Evolutionary conservation across 2,113 vertebrate genomes (phyloP), one percentile per base, ranked within the genome.

Genomic region (Otolemur garnettii): DNA sequence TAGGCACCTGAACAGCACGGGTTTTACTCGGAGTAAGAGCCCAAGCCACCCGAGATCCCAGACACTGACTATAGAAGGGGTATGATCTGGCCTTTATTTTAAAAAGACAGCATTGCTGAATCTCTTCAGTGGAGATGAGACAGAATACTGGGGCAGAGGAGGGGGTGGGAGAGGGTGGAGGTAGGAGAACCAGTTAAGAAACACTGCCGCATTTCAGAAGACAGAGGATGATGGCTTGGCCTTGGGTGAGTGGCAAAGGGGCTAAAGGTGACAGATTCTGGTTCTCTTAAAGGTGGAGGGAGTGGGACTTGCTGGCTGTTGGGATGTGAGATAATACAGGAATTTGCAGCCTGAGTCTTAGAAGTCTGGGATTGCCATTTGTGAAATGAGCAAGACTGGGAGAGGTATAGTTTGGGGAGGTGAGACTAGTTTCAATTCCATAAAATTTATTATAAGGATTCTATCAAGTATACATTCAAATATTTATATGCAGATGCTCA

Each of bases 401-500:
- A 38, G 4, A 26, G 7, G 7, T 42, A 4, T 3, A 11, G 11
- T 69, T 77, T 82, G 2, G 21, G 13, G 13, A 91, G 5, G 28
- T 59, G 22, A 69, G 45, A 42, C 66, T 4, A 64, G 45, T 62
- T 62, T 62, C 24, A 10, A 9, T 26, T 62, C 60, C 10, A 26
- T 26, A 62, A 62, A 62, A 62, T 62, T 62, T 62, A 84, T 69
- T 62, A 33, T 26, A 77, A 86, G 12, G 14, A 93, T 90, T 83
- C 74, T 90, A 64, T 71, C 59, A 93, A 68, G 50, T 5, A 94
- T 87, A 91, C 59, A 81, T 18, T 53, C 38, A 60, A 88, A 85
- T 71, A 71, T 77, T 88, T 71, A 95, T 53, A 96, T 68, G 59
- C 19, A 81, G 30, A 45, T 55, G n/a, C 1, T 64, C 35, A 94